phyloP scores from a whole-genome alignment of 2,888 invertebrate genomes.

The Drosophila dives region DNA sequence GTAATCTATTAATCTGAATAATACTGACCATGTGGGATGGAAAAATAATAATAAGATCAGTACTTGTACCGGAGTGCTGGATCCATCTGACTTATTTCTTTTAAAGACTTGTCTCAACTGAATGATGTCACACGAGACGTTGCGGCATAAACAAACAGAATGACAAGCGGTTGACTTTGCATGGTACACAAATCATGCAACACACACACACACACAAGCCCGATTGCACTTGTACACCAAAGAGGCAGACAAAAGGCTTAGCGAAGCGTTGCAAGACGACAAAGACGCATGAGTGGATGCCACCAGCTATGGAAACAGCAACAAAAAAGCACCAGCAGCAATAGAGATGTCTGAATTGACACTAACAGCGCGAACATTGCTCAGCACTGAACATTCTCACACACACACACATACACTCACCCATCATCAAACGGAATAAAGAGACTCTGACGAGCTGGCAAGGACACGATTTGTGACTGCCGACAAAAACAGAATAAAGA shows the following conservation, averaged over 20 bases:
- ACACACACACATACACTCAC: neutral
- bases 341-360: slow-evolving; percentile 31
- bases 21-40: neutral
- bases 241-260: slow-evolving; percentile 61
- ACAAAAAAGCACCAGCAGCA: slow-evolving; percentile 5
- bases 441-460: slow-evolving; percentile 13
- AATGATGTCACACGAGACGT: slow-evolving; percentile 66
- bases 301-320: slow-evolving; percentile 19
- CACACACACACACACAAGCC: slow-evolving; percentile 10
- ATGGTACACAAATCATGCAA: slow-evolving; percentile 48
- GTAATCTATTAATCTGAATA: neutral
- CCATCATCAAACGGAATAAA: slow-evolving; percentile 2
- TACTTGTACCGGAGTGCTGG: neutral
- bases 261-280: slow-evolving; percentile 50
- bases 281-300: slow-evolving; percentile 30
- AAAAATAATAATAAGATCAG: neutral
- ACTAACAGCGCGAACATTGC: slow-evolving; percentile 17
- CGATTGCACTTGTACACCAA: slow-evolving; percentile 51
- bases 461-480: slow-evolving; percentile 18
- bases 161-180: slow-evolving; percentile 39
- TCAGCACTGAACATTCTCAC: slow-evolving; percentile 9
- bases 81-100: neutral
- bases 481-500: slow-evolving; percentile 22
- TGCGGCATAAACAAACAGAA: slow-evolving; percentile 57
- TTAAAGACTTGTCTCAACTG: slow-evolving; percentile 50